phyloP scores from a whole-genome alignment of 2,113 vertebrate species.

The Ascaphus truei region DNA sequence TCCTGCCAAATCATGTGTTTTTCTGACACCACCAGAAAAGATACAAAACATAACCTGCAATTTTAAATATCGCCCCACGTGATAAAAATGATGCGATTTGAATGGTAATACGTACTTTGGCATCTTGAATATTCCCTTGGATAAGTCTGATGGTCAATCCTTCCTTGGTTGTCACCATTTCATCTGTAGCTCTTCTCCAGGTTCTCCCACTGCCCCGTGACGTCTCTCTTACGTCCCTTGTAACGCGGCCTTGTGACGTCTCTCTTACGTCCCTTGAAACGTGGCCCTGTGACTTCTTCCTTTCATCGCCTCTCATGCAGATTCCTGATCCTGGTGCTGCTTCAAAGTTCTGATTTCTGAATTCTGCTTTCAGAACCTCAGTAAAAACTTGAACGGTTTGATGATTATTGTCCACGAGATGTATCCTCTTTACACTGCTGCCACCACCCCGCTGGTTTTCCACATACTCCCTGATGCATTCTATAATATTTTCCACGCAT shows the following conservation, averaged over 20 bases:
- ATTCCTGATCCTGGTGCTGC: background rate
- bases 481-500: conserved; percentile 59
- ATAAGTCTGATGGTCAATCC: conserved; percentile 63
- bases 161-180: conserved; percentile 48
- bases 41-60: too few relatives aligned
- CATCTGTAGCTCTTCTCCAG: background rate
- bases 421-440: conserved; percentile 60
- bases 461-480: conserved; percentile 63
- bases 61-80: too few relatives aligned
- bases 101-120: conserved; percentile 58
- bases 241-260: background rate
- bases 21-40: too few relatives aligned
- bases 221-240: background rate
- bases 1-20: too few relatives aligned
- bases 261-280: background rate
- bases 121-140: conserved; percentile 58
- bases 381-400: conserved; percentile 48
- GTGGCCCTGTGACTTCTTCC: too few relatives aligned
- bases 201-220: background rate
- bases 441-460: conserved; percentile 22
- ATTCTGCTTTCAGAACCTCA: conserved; percentile 45
- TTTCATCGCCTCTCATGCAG: too few relatives aligned
- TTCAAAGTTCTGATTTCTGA: background rate
- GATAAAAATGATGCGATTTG: too few relatives aligned
- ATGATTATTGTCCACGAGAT: conserved; percentile 64